These are phyloP conservation scores for Caligus rogercresseyi DNA, from an alignment of 1,140 invertebrate species.

Conservation along the genomic window DNA sequence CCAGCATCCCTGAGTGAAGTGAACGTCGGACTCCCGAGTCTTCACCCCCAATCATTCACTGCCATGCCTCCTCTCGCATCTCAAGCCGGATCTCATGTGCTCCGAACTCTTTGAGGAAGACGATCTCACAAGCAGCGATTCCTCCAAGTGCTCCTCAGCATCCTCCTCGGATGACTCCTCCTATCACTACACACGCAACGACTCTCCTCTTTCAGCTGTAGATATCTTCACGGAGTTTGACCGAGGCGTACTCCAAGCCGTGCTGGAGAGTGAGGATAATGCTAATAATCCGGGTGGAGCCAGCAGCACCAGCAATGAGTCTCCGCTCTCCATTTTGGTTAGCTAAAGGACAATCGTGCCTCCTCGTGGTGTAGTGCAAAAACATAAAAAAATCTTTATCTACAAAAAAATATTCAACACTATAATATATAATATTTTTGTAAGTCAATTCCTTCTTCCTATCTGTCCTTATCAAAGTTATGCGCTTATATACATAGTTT, in stretches of 20 bases:
- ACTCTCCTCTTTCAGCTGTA: conserved; percentile 13
- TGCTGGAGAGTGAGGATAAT: conserved; percentile 2
- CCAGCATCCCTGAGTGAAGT: neutral
- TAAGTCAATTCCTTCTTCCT: neutral
- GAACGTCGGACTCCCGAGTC: too few species aligned
- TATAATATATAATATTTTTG: too few species aligned
- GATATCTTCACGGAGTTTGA: conserved; percentile 17
- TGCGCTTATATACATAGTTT: neutral
- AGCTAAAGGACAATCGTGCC: too few species aligned
- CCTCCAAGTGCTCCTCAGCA: neutral
- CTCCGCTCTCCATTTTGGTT: conserved; percentile 2
- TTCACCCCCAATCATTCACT: too few species aligned
- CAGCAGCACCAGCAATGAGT: neutral
- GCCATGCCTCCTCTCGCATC: neutral
- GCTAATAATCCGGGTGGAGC: too few species aligned
- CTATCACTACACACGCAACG: neutral
- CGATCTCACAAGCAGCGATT: neutral
- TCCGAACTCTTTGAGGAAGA: neutral
- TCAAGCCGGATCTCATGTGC: conserved; percentile 15
- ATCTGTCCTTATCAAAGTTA: neutral
- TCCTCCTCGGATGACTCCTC: neutral
- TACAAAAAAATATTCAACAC: too few species aligned
- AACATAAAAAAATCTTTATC: neutral
- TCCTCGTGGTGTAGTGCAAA: neutral
- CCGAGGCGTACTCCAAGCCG: neutral